These are phyloP conservation scores for Turnix velox DNA, from an alignment of 2,113 vertebrate species.

Conservation along the genomic window DNA sequence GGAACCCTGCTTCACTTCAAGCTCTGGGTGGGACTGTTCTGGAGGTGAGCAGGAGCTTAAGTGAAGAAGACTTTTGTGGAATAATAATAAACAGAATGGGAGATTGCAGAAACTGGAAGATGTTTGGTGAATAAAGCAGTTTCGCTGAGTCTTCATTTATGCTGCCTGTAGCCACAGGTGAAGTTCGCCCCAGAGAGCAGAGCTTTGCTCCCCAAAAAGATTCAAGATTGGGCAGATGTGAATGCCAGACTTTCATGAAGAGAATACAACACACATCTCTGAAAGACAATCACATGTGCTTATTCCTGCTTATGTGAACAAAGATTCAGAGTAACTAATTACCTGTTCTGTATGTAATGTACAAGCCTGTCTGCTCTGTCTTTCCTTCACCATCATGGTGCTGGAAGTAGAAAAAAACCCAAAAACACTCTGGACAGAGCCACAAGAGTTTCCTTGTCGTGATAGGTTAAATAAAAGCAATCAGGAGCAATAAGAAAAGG, in stretches of 20 bases:
- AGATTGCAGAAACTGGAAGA: background rate
- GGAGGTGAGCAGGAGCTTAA: background rate
- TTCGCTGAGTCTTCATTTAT: background rate
- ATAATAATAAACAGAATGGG: background rate
- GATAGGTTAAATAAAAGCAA: background rate
- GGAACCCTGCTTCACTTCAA: background rate
- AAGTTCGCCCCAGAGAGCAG: background rate
- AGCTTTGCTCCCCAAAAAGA: background rate
- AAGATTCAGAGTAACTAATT: background rate
- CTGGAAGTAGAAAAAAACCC: background rate
- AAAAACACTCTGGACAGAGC: background rate
- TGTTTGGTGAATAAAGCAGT: background rate
- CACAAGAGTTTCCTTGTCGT: background rate
- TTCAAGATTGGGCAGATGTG: background rate
- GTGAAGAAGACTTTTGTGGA: background rate
- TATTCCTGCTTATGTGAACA: background rate
- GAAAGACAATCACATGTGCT: accelerated
- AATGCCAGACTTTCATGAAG: background rate
- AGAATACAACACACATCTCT: background rate
- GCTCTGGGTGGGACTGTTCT: background rate
- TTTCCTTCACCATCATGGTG: background rate
- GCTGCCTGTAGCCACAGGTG: background rate
- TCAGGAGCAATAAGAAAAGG: background rate
- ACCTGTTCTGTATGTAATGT: background rate
- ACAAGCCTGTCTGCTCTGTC: background rate